Evolutionary conservation across 37 sponge, comb jelly and placozoan species (phyloP), one percentile per base, ranked within the genome.

Genomic region (Beroe forskalii): DNA sequence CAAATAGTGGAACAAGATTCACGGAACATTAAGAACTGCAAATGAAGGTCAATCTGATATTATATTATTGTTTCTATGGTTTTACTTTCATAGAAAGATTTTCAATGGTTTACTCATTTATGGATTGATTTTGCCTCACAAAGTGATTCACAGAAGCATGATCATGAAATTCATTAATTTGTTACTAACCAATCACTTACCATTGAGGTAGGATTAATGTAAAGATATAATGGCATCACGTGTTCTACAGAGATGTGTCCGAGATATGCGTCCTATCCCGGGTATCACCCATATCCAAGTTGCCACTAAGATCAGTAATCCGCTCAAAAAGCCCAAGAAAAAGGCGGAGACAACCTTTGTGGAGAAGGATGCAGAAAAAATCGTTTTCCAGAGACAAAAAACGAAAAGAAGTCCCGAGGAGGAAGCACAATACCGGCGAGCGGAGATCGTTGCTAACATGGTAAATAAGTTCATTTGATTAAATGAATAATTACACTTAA

Each of bases 401-500:
- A 9, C 60, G 9, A 33, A 69, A 37, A 1, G 36, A 14, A 35
- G 33, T 35, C 72, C 36, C 1, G 72, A 69, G 38, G 72, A 69
- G 32, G 72, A 69, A 14, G 72, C 32, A 14, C 72, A 69, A 17
- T 69, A 69, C 72, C 2, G 72, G 32, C 1, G 72, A 36, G 72
- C 72, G 28, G 38, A 69, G 38, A 69, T 69, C 2, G 72, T 69
- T 32, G 28, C 72, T 20, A 69, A 69, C 38, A 69, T 69, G 72
- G 72, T 69, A 36, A 14, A 37, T 69, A 19, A 19, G 60, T 9
- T 55, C 60, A 55, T n/a, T n/a, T n/a, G n/a, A n/a, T n/a, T n/a
- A n/a, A n/a, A n/a, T n/a, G n/a, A n/a, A n/a, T n/a, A n/a, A n/a
- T n/a, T n/a, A n/a, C n/a, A n/a, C n/a, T n/a, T n/a, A n/a, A n/a